These are phyloP conservation scores for Neolamprologus brichardi DNA, from an alignment of 2,113 vertebrate genomes.

Conservation along the genomic window DNA sequence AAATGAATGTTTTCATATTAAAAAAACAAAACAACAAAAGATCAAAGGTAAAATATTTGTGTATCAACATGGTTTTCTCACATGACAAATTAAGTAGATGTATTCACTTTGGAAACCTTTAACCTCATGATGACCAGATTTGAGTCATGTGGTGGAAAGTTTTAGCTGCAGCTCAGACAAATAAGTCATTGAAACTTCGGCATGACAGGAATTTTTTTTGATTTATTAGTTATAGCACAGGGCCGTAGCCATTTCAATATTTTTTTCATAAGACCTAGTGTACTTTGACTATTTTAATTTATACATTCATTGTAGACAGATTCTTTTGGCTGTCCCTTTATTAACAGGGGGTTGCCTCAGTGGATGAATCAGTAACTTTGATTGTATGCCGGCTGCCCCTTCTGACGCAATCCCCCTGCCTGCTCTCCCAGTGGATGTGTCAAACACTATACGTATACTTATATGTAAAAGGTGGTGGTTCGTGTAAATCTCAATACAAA, in stretches of 20 bases:
- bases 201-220: neutral
- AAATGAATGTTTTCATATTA: neutral
- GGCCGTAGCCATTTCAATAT: neutral
- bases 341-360: neutral
- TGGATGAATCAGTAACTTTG: neutral
- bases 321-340: neutral
- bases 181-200: neutral
- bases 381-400: neutral
- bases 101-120: neutral
- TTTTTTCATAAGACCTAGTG: neutral
- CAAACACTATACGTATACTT: neutral
- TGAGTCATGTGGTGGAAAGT: neutral
- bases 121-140: neutral
- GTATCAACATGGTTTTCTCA: neutral
- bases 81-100: neutral
- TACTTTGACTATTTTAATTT: neutral
- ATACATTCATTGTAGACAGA: neutral
- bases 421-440: neutral
- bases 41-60: neutral
- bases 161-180: neutral
- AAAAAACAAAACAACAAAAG: fast-evolving
- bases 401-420: neutral
- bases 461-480: neutral
- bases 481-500: neutral
- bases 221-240: neutral